Conservation (phyloP, 1,140 invertebrate species). For the Tetragnatha versicolor region DNA sequence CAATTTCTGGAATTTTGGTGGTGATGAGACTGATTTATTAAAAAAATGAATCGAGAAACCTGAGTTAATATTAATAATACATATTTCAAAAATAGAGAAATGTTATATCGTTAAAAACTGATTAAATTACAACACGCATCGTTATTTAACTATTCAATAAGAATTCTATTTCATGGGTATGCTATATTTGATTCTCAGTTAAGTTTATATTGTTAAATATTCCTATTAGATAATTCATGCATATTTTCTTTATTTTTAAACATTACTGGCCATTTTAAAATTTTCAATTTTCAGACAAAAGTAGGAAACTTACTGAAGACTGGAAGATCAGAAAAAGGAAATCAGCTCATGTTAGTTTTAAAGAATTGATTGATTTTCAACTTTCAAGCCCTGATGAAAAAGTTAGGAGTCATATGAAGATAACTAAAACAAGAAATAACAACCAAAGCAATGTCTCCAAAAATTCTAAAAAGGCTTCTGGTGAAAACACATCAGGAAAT, state of each 20-base stretch:
- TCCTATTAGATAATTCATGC: too few relatives aligned
- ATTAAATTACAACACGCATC: too few relatives aligned
- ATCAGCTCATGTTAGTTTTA: not conserved
- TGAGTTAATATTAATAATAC: too few relatives aligned
- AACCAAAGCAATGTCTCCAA: not conserved
- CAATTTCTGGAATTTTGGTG: too few relatives aligned
- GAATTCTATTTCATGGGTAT: not conserved
- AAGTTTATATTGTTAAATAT: not conserved
- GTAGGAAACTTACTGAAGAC: slow-evolving; percentile 17
- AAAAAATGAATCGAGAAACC: too few relatives aligned
- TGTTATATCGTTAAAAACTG: too few relatives aligned
- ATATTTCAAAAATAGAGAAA: too few relatives aligned
- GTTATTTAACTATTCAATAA: too few relatives aligned
- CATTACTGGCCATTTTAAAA: not conserved
- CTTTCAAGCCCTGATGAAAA: not conserved
- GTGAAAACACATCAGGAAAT: not conserved
- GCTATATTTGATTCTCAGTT: not conserved
- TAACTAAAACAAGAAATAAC: not conserved
- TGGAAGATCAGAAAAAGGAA: slow-evolving; percentile 18
- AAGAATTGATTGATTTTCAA: slow-evolving; percentile 17
- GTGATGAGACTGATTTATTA: too few relatives aligned
- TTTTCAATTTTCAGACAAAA: not conserved
- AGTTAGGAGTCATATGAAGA: not conserved
- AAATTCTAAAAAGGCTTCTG: not conserved
- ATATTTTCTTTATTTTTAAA: too few relatives aligned